Percentiles rank a stretch among this genome's conserved stretches.
These are phyloP conservation scores for Drosophila seclusa DNA, from an alignment of 2,888 invertebrate species.

Conservation along the genomic window DNA sequence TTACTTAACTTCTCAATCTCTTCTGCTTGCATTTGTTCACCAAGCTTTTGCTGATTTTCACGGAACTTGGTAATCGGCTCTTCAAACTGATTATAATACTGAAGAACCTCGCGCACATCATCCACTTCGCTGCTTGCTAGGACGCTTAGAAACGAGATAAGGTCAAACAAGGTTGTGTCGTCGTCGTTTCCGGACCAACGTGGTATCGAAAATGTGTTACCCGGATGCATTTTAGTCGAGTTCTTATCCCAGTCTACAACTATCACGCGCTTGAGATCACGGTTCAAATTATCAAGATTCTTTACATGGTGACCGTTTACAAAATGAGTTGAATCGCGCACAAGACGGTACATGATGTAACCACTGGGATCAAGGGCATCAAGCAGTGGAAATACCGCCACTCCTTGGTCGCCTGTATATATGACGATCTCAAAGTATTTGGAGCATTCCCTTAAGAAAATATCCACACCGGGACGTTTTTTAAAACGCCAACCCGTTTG, in stretches of 20 bases:
- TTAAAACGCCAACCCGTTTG: slow-evolving; percentile 99
- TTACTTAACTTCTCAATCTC: slow-evolving; percentile 86
- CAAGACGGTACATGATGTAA: slow-evolving; percentile 95
- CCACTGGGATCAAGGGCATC: slow-evolving; percentile 96
- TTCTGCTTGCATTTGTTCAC: slow-evolving; percentile 88
- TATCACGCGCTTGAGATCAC: slow-evolving; percentile 95
- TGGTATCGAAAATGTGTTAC: slow-evolving; percentile 94
- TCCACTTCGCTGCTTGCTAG: slow-evolving; percentile 94
- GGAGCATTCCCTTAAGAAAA: slow-evolving; percentile 94
- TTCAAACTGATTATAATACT: slow-evolving; percentile 96
- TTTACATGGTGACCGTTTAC: slow-evolving; percentile 97
- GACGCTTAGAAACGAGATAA: slow-evolving; percentile 95
- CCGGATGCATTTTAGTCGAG: slow-evolving; percentile 93
- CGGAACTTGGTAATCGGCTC: slow-evolving; percentile 96
- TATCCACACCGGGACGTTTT: slow-evolving; percentile 98
- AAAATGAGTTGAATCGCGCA: slow-evolving; percentile 98
- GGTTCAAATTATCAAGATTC: slow-evolving; percentile 92
- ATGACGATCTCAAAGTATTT: slow-evolving; percentile 98
- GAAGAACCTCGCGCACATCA: slow-evolving; percentile 97
- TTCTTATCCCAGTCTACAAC: slow-evolving; percentile 97
- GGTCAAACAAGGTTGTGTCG: slow-evolving; percentile 94
- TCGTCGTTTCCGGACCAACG: slow-evolving; percentile 97
- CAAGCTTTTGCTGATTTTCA: slow-evolving; percentile 92
- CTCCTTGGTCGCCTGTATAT: slow-evolving; percentile 97
- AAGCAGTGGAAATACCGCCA: slow-evolving; percentile 97